Evolutionary conservation across 2,113 vertebrate species (phyloP).

Genomic region (Megaptera novaeangliae): DNA sequence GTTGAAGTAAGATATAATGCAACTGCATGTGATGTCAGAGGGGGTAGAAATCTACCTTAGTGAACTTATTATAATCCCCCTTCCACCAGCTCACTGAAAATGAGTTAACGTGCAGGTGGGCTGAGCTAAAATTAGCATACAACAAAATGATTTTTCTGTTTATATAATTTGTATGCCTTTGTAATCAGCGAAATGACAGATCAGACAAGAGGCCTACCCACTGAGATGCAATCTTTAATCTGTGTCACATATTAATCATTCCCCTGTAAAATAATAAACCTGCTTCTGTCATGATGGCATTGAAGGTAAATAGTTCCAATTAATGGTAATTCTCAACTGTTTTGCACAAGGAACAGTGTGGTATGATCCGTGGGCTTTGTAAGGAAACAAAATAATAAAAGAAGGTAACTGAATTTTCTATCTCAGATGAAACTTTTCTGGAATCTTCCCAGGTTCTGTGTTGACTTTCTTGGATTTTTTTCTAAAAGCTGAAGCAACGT

Average conservation of each 20-base stretch:
- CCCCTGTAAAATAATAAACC: slow-evolving; percentile 67
- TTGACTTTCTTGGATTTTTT: slow-evolving; percentile 43
- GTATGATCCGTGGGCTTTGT: neutral
- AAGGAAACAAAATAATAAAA: slow-evolving; percentile 32
- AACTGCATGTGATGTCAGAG: neutral
- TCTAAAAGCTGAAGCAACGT: neutral
- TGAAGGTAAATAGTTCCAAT: slow-evolving; percentile 59
- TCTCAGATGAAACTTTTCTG: slow-evolving; percentile 1
- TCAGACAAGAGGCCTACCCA: slow-evolving; percentile 28
- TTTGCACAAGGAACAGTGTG: slow-evolving; percentile 21
- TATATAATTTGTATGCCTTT: slow-evolving; percentile 62
- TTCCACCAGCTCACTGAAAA: slow-evolving; percentile 40
- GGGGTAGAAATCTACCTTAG: neutral
- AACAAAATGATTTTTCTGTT: slow-evolving; percentile 60
- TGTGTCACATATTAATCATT: slow-evolving; percentile 42
- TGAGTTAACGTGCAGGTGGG: slow-evolving; percentile 50
- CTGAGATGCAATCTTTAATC: slow-evolving; percentile 46
- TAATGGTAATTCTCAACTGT: slow-evolving; percentile 40
- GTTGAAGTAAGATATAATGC: neutral
- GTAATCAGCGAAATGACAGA: slow-evolving; percentile 57
- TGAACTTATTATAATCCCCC: neutral
- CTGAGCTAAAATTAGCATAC: slow-evolving; percentile 58
- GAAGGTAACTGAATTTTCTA: neutral
- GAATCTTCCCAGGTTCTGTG: neutral
- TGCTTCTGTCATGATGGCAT: slow-evolving; percentile 24